Base-by-base conservation (phyloP, 2,113 vertebrate genomes). In the Herpetotheres cachinnans region DNA sequence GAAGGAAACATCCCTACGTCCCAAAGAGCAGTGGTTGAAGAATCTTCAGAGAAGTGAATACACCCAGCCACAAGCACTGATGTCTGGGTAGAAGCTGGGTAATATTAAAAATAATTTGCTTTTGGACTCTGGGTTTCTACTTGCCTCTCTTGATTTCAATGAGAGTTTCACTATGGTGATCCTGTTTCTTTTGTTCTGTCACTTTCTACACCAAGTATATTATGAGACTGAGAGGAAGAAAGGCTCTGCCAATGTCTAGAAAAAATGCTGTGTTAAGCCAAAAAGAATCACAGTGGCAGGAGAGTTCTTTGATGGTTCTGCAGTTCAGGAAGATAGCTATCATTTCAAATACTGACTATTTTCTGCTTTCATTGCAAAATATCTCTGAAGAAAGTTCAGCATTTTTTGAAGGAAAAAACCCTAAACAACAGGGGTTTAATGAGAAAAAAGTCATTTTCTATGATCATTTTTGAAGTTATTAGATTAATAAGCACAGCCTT, bases 381-480 rank as follows among this genome's bases (percentile, higher is more conserved):
- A 71, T 89, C 15, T 90, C 55, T 79, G 73, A 92, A 77, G 40
- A 91, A 69, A 71, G 10, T 67, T 42, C 24, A 77, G 12, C 36
- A 46, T 71, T 81, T 93, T 81, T 46, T 27, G 22, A 71, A 46
- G 86, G 44, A 84, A 82, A 90, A 94, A 66, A 18, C 20, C 5
- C n/a, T 86, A 56, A 79, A 88, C 90, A 95, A 71, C 77, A 21
- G 46, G 20, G 26, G 29, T 88, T 47, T 91, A 96, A 89, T 71
- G 42, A 94, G 82, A 85, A 95, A 92, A 89, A 95, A 70, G 72
- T 87, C 1, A 66, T 70, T 95, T 97, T 97, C 86, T 93, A 0
- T 92, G 86, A 95, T 95, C 42, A 80, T 86, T 89, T 95, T 94
- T 96, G 50, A 95, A 92, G 65, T 97, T 97, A 79, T 46, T 95